phyloP scores from a whole-genome alignment of 2,888 invertebrate genomes.

The Trissolcus japonicus region DNA sequence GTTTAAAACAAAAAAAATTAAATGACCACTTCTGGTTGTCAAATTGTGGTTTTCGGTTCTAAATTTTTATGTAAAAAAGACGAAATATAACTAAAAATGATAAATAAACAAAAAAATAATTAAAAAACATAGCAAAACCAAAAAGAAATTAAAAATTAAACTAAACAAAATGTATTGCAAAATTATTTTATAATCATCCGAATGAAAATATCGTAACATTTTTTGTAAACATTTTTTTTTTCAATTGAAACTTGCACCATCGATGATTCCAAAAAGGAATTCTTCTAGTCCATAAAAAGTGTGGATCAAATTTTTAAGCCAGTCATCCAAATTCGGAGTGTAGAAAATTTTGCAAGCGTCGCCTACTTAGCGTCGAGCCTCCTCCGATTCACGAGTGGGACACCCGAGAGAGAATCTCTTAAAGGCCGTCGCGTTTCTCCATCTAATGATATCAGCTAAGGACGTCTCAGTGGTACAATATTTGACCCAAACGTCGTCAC shows the following conservation, averaged over 20 bases:
- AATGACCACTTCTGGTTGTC: slow-evolving; percentile 34
- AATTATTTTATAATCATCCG: too few relatives aligned
- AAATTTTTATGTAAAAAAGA: too few relatives aligned
- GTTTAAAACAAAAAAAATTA: slow-evolving; percentile 31
- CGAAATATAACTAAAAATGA: too few relatives aligned
- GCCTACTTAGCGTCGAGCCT: slow-evolving; percentile 7
- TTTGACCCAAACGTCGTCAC: slow-evolving; percentile 32
- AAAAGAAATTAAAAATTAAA: too few relatives aligned
- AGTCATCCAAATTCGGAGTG: slow-evolving; percentile 11
- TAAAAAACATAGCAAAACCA: too few relatives aligned
- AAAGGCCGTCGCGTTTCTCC: slow-evolving; percentile 33
- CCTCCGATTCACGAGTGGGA: background rate
- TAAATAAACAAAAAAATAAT: too few relatives aligned
- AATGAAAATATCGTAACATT: background rate
- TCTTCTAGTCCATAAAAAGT: background rate
- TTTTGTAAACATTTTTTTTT: background rate
- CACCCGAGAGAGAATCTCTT: slow-evolving; percentile 8
- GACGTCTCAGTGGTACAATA: slow-evolving; percentile 28
- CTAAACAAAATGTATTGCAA: too few relatives aligned
- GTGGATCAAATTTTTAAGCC: slow-evolving; percentile 3
- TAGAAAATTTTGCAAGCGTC: slow-evolving; percentile 16
- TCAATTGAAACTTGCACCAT: background rate
- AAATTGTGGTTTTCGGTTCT: too few relatives aligned
- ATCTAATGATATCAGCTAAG: slow-evolving; percentile 27
- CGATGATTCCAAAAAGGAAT: background rate